Base-by-base conservation (phyloP, 1,140 invertebrate species). In the Drosophila kepulauana region DNA sequence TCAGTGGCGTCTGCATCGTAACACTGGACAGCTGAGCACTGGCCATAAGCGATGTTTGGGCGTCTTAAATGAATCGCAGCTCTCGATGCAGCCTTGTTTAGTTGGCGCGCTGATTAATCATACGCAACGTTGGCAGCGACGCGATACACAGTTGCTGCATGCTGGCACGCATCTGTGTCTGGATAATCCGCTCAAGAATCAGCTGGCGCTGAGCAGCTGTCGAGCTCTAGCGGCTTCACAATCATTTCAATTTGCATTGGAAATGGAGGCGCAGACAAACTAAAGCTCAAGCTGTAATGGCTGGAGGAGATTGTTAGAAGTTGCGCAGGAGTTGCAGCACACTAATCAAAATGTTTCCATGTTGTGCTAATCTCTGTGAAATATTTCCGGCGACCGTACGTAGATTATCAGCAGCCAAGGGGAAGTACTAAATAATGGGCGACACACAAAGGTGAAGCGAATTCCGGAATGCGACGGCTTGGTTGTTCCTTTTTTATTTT, bases 341-440 rank as follows among this genome's bases (percentile, higher is more conserved):
- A 80, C 64, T 75, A 86, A 87, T 87, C 82, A 87, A 87, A 87
- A 79, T 74, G 67, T 59, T 77, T 68, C 67, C 84, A 82, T 82
- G 79, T 79, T 82, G 68, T 73, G 82, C 84, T 87, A 87, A 87
- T 87, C 82, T 87, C 84, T 87, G 76, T 82, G 82, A 87, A 87
- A 79, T 85, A 87, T 87, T 87, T 86, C 82, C 82, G 79, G 33
- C 62, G 63, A 33, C 35, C 28, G 45, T 76, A 25, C 20, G 69
- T 82, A 82, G 80, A 76, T 84, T 84, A 76, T 76, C 62, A 13
- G 16, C 75, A 52, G 35, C 25, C 35, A 2, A 11, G 15, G 35
- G 75, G 82, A 87, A 86, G 46, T 58, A 70, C 68, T 87, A 87
- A 87, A 87, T 87, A 82, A 87, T 87, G 76, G 76, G 59, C 58